Base-by-base conservation (phyloP, 2,888 invertebrate species). In the Epiblema foenella region DNA sequence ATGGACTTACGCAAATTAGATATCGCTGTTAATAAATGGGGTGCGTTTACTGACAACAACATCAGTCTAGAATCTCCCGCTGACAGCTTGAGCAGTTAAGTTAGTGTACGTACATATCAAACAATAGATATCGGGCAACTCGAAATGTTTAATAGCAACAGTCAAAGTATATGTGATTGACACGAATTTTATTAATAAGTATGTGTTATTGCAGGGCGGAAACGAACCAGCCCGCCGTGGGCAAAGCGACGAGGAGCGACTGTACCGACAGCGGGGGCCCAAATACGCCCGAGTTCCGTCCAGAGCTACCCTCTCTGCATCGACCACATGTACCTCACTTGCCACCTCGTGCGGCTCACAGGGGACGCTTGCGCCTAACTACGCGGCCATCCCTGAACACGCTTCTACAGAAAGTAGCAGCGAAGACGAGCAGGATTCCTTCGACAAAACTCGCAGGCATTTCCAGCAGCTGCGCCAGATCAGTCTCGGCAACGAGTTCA, bases 401-500 rank as follows among this genome's bases (percentile, higher is more conserved):
- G 87, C 85, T 62, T 83, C 91, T 37, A 91, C 91, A 37, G 93
- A 93, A 76, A 93, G 93, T 75, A 92, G 93, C 80, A 92, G 91
- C 75, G 93, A 93, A 78, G 93, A 93, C 88, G 94, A 94, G 75
- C 90, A 91, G 73, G 92, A 93, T 76, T 94, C 95, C 70, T 95
- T 94, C 77, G 90, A 94, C 76, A 90, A 94, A 42, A 94, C 95
- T 17, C 88, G 95, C 24, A 94, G 94, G 69, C 94, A 94, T 80
- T 95, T 95, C 80, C 95, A 95, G 81, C 94, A 95, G 78, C 89
- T 95, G 74, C 93, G 95, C 68, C 94, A 95, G 78, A 94, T 95
- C 74, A 95, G 95, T 84, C 88, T 94, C 79, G 95, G 95, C 75
- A 95, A 95, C 85, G 94, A 94, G 76, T 95, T 94, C 78, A 95